Base-by-base conservation (phyloP, 1,140 invertebrate genomes). In the Magallana angulata region DNA sequence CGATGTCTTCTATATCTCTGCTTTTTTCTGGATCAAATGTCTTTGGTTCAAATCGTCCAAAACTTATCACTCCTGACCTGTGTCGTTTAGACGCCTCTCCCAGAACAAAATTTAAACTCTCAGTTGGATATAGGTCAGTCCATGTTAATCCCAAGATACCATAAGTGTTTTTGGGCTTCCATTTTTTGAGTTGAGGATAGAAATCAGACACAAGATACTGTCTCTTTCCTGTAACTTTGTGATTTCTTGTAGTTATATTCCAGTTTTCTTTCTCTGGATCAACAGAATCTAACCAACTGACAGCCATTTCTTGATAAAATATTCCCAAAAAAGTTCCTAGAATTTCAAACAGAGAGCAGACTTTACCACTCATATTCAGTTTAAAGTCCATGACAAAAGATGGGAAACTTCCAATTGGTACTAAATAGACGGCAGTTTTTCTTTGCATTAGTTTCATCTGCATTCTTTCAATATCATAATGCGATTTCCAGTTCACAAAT, bases 51-150 rank as follows among this genome's bases (percentile, higher is more conserved):
- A 90, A 92, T 71, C 92, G 80, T 16, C 93, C 93, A 91, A 94
- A 93, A 86, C 92, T 91, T 71, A 94, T 89, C 57, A 92, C 89
- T 24, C 90, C 92, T 59, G 91, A 84, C 30, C 84, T 89, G 9
- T 91, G 87, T 7, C 64, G 30, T 18, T 87, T 76, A 7, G 90
- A 91, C 11, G 91, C 90, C 87, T 94, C 92, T 5, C 93, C 93
- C 8, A 94, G 89, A 7, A 91, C 91, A 92, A 93, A 94, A 58
- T 94, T 94, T 81, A 91, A 87, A 68, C 91, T 89, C 60, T 93
- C 91, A 86, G 82, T 86, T 11, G 93, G 93, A 88, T 92, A 94
- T 7, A 94, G 88, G 64, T 94, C 93, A 48, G 92, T 91, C 92
- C 92, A 93, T 3, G 88, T 87, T 1, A 94, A 71, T 16, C 93